phyloP scores from a whole-genome alignment of 1,140 invertebrate genomes.

The Thrips palmi region DNA sequence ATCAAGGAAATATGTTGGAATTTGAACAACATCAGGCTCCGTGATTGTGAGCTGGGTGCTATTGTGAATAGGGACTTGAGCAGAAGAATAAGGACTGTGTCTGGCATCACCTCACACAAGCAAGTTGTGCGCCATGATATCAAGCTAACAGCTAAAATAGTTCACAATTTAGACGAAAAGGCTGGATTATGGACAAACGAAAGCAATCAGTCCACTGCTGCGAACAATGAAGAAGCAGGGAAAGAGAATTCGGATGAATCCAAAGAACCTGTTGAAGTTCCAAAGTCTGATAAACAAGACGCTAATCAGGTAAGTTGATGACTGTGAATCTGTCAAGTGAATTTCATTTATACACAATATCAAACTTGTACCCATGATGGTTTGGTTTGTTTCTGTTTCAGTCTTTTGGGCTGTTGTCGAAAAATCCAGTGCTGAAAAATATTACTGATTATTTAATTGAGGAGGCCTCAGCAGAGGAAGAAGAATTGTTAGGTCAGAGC shows the following conservation, averaged over 20 bases:
- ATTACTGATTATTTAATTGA: conserved; percentile 98
- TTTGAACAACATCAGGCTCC: conserved; percentile 80
- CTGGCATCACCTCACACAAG: conserved; percentile 82
- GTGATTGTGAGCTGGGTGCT: conserved; percentile 83
- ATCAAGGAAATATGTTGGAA: conserved; percentile 99
- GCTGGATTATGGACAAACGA: conserved; percentile 56
- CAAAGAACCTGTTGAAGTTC: no score
- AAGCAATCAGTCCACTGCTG: no score
- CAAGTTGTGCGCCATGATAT: conserved; percentile 83
- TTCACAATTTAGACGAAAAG: conserved; percentile 78
- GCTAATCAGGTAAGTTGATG: no score
- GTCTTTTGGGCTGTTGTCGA: conserved; percentile 65
- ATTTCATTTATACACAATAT: no score
- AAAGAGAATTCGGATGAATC: no score
- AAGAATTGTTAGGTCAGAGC: conserved; percentile 72
- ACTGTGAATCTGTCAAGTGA: no score
- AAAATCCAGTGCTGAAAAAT: conserved; percentile 90
- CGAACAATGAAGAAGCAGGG: no score
- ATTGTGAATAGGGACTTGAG: conserved; percentile 89
- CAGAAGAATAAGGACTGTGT: conserved; percentile 77
- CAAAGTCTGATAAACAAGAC: no score
- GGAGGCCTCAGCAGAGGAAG: conserved; percentile 95
- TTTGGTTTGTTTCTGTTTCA: no score
- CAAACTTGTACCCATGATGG: no score
- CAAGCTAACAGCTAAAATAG: conserved; percentile 84